These are phyloP conservation scores for Phrynocephalus guinanensis DNA, from an alignment of 2,797 vertebrate genomes.

Conservation along the genomic window DNA sequence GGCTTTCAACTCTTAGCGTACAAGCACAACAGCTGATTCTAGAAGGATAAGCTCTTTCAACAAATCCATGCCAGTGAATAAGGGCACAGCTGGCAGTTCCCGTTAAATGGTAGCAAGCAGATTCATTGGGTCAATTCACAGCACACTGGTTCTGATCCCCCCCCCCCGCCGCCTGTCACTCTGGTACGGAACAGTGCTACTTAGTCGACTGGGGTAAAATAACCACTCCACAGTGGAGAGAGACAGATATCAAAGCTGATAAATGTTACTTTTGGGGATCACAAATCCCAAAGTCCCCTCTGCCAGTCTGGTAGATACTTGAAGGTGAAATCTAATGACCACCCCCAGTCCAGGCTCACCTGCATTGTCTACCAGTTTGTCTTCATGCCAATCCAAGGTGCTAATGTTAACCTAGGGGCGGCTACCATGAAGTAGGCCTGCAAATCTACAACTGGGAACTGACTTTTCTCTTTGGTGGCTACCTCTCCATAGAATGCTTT, in stretches of 20 bases:
- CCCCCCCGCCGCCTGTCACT: background rate
- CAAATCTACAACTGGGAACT: too few species aligned
- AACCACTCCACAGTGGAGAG: background rate
- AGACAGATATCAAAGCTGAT: background rate
- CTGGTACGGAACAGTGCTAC: background rate
- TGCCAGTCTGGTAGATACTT: too few species aligned
- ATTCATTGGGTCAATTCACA: background rate
- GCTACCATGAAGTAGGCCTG: too few species aligned
- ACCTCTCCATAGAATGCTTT: too few species aligned
- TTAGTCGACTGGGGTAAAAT: background rate
- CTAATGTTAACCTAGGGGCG: too few species aligned
- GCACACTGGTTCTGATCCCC: background rate
- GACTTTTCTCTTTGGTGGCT: too few species aligned
- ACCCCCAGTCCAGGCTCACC: too few species aligned
- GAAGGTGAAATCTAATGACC: too few species aligned
- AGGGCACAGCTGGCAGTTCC: background rate
- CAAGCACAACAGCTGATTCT: background rate
- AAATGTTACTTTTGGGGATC: background rate
- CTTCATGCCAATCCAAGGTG: too few species aligned
- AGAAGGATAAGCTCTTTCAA: background rate
- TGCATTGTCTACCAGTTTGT: too few species aligned
- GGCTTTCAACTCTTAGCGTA: background rate
- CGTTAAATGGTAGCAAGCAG: background rate
- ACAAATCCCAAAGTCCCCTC: too few species aligned
- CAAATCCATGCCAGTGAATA: background rate